phyloP scores from a whole-genome alignment of 2,888 invertebrate species.

The Caenorhabditis auriculariae region DNA sequence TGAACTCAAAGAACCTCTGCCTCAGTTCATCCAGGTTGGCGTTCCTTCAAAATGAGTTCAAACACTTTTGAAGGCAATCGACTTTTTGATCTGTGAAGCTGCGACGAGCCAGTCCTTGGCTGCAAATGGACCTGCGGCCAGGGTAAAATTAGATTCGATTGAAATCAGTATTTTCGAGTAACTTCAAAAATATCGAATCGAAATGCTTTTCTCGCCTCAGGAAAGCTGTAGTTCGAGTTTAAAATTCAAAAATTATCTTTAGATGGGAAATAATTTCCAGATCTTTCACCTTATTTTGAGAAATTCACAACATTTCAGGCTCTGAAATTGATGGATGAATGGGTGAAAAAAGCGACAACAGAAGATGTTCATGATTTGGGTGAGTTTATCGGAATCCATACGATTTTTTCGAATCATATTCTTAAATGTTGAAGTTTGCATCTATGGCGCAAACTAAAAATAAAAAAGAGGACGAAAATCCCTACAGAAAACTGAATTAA shows the following conservation, averaged over 20 bases:
- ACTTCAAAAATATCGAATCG: too few relatives aligned
- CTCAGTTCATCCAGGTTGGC: conserved; percentile 27
- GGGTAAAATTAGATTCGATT: too few relatives aligned
- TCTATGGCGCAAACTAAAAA: neutral
- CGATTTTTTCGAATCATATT: neutral
- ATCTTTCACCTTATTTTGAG: too few relatives aligned
- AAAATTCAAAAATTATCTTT: too few relatives aligned
- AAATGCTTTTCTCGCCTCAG: too few relatives aligned
- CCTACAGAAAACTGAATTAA: neutral
- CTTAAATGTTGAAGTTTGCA: neutral
- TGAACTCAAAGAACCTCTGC: conserved; percentile 27
- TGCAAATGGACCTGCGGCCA: too few relatives aligned
- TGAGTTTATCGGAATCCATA: neutral
- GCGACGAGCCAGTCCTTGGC: too few relatives aligned
- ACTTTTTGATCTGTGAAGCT: conserved; percentile 21
- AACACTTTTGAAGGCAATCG: conserved; percentile 16
- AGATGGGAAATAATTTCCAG: too few relatives aligned
- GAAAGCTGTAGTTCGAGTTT: too few relatives aligned
- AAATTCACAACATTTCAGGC: too few relatives aligned
- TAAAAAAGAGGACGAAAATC: neutral
- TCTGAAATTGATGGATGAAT: conserved; percentile 12
- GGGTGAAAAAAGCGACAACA: conserved; percentile 19
- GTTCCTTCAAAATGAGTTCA: neutral
- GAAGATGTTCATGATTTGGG: conserved; percentile 26
- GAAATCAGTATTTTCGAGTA: too few relatives aligned